Percentiles rank a stretch among this genome's conserved stretches.
Conservation (phyloP, 2,113 vertebrate genomes). For the Saguinus imperator region DNA sequence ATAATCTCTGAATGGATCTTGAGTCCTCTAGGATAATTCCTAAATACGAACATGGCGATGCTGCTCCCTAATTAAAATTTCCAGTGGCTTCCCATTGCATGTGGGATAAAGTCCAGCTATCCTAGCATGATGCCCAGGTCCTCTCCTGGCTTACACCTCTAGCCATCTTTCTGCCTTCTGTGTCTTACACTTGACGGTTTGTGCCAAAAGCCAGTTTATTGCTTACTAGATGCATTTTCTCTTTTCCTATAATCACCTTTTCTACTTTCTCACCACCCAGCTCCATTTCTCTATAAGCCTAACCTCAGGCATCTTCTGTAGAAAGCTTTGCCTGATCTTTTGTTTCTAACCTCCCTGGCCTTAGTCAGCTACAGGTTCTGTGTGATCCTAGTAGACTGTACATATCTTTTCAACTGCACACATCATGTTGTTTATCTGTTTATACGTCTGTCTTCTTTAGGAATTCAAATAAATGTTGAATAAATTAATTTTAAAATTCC, state of each 20-base stretch:
- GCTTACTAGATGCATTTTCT: not conserved
- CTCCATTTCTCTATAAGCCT: not conserved
- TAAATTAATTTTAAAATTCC: not conserved
- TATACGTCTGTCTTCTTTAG: not conserved
- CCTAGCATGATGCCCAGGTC: too few species aligned
- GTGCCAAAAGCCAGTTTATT: not conserved
- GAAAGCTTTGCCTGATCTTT: not conserved
- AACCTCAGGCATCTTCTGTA: not conserved
- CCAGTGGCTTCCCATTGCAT: not conserved
- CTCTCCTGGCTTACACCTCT: rapidly evolving
- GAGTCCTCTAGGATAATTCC: not conserved
- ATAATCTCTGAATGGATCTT: not conserved
- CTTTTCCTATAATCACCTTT: not conserved
- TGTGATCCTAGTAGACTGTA: too few species aligned
- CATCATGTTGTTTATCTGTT: not conserved
- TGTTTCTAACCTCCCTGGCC: not conserved
- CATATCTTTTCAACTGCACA: not conserved
- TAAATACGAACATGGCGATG: not conserved
- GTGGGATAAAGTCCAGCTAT: too few species aligned
- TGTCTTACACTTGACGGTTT: not conserved
- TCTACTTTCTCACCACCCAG: not conserved
- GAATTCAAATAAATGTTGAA: conserved; percentile 15
- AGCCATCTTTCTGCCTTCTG: not conserved
- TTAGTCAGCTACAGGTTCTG: not conserved
- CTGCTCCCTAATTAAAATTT: not conserved